These are phyloP conservation scores for Peromyscus nudipes DNA, from an alignment of 2,797 vertebrate genomes.

Conservation along the genomic window DNA sequence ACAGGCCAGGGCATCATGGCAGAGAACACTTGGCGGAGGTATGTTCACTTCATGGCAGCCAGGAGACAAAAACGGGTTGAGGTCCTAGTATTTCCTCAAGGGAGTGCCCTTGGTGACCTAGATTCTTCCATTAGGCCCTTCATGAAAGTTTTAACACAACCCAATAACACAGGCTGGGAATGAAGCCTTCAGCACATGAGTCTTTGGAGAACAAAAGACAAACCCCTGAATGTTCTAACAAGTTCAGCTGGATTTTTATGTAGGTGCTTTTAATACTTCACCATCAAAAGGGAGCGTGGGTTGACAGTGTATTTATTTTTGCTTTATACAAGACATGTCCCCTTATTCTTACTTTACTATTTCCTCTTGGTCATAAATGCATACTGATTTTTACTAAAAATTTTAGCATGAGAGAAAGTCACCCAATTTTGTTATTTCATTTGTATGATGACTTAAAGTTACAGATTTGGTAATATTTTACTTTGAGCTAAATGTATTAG, in stretches of 20 bases:
- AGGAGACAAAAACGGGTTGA: background rate
- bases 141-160: background rate
- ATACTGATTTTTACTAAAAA: constrained; percentile 15
- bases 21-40: background rate
- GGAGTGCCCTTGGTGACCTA: background rate
- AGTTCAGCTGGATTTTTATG: background rate
- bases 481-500: background rate
- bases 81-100: background rate
- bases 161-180: background rate
- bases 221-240: background rate
- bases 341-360: background rate
- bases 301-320: constrained; percentile 8
- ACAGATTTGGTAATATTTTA: background rate
- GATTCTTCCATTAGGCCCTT: background rate
- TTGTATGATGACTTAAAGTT: background rate
- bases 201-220: background rate
- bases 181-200: background rate
- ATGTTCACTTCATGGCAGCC: background rate
- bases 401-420: background rate
- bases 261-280: background rate
- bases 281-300: background rate
- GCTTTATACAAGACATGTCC: background rate
- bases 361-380: constrained; percentile 38
- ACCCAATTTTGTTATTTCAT: background rate
- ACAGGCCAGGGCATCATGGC: background rate